Percentiles rank a stretch among this genome's conserved stretches.
Conservation (phyloP, 2,113 vertebrate species). For the Okapia johnstoni region DNA sequence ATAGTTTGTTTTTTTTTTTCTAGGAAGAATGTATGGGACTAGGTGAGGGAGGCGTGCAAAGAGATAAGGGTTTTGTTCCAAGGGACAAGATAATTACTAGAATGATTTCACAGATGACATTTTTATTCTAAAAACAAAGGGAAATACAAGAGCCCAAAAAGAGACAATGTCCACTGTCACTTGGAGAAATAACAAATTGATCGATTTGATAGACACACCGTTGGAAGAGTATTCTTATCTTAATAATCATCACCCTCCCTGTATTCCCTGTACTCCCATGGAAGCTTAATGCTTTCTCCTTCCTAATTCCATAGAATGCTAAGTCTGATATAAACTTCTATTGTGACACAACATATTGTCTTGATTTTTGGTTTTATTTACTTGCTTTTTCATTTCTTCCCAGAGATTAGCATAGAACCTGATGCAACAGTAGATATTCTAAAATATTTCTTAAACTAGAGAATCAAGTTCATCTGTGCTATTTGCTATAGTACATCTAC, state of each 20-base stretch:
- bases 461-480: background rate
- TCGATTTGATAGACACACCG: background rate
- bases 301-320: background rate
- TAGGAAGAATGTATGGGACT: background rate
- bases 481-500: background rate
- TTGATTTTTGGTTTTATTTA: background rate
- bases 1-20: background rate
- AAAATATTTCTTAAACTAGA: background rate
- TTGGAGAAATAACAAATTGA: background rate
- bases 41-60: background rate
- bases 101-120: background rate
- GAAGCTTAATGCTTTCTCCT: background rate
- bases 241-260: background rate
- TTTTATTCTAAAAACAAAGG: background rate
- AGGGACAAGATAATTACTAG: background rate
- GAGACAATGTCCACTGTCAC: background rate
- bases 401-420: background rate
- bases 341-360: background rate
- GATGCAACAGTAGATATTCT: background rate
- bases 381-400: conserved; percentile 12
- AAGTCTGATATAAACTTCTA: background rate
- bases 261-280: background rate
- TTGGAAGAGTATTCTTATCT: background rate
- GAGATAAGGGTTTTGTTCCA: background rate
- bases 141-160: background rate